Conservation (phyloP, 2,888 invertebrate genomes). For the Orthosia cruda region DNA sequence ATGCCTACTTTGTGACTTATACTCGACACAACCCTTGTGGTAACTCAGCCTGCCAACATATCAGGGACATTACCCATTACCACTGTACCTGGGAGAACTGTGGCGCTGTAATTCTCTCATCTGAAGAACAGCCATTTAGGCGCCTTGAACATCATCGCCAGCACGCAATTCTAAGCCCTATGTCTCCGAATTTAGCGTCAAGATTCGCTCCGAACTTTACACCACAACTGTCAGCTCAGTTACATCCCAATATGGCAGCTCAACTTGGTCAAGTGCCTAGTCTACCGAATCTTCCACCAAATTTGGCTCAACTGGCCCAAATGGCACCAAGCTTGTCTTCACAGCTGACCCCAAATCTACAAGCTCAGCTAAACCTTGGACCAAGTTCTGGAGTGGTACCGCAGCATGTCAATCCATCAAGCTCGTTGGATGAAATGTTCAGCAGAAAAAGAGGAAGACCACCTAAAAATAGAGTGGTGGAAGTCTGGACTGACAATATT, state of each 20-base stretch:
- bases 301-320: conserved; percentile 88
- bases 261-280: conserved; percentile 88
- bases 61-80: conserved; percentile 96
- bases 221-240: conserved; percentile 87
- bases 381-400: conserved; percentile 84
- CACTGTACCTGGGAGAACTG: conserved; percentile 98
- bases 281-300: conserved; percentile 86
- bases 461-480: conserved; percentile 98
- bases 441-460: conserved; percentile 98
- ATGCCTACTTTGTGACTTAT: conserved; percentile 94
- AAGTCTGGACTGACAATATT: conserved; percentile 96
- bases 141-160: conserved; percentile 97
- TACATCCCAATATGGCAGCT: conserved; percentile 90
- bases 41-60: conserved; percentile 94
- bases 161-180: conserved; percentile 94
- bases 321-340: conserved; percentile 88
- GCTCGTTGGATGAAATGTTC: conserved; percentile 97
- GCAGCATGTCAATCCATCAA: conserved; percentile 91
- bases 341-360: conserved; percentile 86
- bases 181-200: conserved; percentile 91
- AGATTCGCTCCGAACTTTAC: conserved; percentile 92
- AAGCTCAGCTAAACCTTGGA: conserved; percentile 87
- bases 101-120: conserved; percentile 94
- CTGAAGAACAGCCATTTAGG: conserved; percentile 95
- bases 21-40: conserved; percentile 93